Evolutionary conservation across 2,888 invertebrate genomes (phyloP).

Genomic region (Zygaena filipendulae): DNA sequence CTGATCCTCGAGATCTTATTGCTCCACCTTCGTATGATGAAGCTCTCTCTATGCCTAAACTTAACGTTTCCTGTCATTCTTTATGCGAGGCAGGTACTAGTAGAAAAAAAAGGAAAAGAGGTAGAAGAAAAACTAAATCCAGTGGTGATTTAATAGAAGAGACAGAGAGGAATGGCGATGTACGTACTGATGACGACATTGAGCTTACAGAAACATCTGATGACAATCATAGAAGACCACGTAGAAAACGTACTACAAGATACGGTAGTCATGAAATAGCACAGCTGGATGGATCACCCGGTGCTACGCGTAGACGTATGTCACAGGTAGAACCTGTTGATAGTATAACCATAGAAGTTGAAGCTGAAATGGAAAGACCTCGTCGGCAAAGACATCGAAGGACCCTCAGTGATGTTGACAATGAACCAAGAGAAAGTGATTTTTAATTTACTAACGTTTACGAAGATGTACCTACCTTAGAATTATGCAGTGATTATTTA

Average conservation of each 20-base stretch:
- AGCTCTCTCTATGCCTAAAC: conserved; percentile 78
- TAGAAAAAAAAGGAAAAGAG: conserved; percentile 44
- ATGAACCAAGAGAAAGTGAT: conserved; percentile 56
- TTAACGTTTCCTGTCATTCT: conserved; percentile 71
- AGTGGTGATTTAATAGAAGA: conserved; percentile 60
- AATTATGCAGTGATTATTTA: too few species aligned
- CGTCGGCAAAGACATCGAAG: conserved; percentile 37
- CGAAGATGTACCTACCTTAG: too few species aligned
- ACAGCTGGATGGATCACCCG: conserved; percentile 53
- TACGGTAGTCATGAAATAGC: conserved; percentile 58
- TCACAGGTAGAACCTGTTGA: conserved; percentile 32
- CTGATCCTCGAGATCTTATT: conserved; percentile 75
- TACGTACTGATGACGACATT: conserved; percentile 36
- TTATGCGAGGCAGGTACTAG: conserved; percentile 53
- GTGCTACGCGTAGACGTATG: conserved; percentile 46
- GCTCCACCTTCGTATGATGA: conserved; percentile 82
- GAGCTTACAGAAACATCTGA: conserved; percentile 35
- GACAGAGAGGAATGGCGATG: conserved; percentile 49
- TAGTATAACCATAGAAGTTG: conserved; percentile 36
- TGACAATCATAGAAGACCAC: conserved; percentile 27
- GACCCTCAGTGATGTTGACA: conserved; percentile 40
- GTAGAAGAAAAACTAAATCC: conserved; percentile 60
- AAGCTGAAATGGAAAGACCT: conserved; percentile 35
- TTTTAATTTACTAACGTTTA: conserved; percentile 39
- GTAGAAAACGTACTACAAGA: conserved; percentile 31